phyloP scores from a whole-genome alignment of 2,888 invertebrate genomes.

The Deilephila elpenor region DNA sequence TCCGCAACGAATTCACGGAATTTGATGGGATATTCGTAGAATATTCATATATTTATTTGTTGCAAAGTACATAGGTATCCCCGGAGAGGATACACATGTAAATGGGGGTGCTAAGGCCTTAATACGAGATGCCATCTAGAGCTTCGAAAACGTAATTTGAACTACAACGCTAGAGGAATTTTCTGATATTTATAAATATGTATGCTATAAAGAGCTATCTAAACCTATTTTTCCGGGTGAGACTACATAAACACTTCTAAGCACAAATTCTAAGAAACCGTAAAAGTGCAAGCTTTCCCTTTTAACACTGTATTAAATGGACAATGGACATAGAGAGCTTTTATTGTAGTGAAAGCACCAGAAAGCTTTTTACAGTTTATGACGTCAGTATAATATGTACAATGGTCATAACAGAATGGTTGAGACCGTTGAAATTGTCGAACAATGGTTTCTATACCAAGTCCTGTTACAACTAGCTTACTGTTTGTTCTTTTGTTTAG shows the following conservation, averaged over 20 bases:
- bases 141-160: too few relatives aligned
- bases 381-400: conserved; percentile 12
- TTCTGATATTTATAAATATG: too few relatives aligned
- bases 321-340: conserved; percentile 16
- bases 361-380: conserved; percentile 14
- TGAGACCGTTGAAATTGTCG: conserved; percentile 11
- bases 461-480: background rate
- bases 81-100: too few relatives aligned
- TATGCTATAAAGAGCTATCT: background rate
- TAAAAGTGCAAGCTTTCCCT: conserved; percentile 15
- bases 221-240: background rate
- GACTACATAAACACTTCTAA: background rate
- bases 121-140: too few relatives aligned
- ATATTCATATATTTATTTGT: too few relatives aligned
- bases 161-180: too few relatives aligned
- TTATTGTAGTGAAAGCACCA: conserved; percentile 23
- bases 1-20: background rate
- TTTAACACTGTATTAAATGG: conserved; percentile 10
- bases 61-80: too few relatives aligned
- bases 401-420: conserved; percentile 1
- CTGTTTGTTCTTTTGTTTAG: background rate
- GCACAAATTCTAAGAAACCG: conserved; percentile 5
- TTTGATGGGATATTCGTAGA: background rate
- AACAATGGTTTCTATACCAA: conserved; percentile 13
- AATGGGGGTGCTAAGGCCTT: too few relatives aligned